These are phyloP conservation scores for Calosoma granatense DNA, from an alignment of 1,140 invertebrate species.

Conservation along the genomic window DNA sequence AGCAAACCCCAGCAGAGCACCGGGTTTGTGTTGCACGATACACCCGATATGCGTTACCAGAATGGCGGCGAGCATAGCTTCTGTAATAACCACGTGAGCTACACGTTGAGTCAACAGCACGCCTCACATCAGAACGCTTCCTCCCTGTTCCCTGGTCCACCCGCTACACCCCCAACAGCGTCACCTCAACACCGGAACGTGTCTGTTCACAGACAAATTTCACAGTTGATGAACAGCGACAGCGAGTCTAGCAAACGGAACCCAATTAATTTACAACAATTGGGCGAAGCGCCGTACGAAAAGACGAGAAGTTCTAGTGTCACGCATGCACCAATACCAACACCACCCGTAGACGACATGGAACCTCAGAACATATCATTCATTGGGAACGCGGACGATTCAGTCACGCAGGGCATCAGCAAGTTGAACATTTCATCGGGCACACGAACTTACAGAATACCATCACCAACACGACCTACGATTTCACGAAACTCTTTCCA, in stretches of 20 bases:
- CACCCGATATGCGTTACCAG: slow-evolving; percentile 23
- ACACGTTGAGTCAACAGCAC: slow-evolving; percentile 32
- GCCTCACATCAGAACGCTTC: slow-evolving; percentile 24
- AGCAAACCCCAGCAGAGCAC: slow-evolving; percentile 23
- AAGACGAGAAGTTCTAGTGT: slow-evolving; percentile 28
- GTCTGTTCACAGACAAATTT: slow-evolving; percentile 32
- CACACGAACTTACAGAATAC: slow-evolving; percentile 76
- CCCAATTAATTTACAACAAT: slow-evolving; percentile 34
- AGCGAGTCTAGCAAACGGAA: slow-evolving; percentile 17
- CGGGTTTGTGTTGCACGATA: slow-evolving; percentile 30
- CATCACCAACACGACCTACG: slow-evolving; percentile 65
- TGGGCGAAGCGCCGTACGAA: slow-evolving; percentile 27
- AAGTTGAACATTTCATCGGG: slow-evolving; percentile 75
- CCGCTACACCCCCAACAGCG: slow-evolving; percentile 30
- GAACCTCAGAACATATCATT: slow-evolving; percentile 88
- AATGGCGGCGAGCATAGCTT: slow-evolving; percentile 28
- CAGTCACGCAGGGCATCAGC: slow-evolving; percentile 39
- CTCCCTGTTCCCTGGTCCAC: slow-evolving; percentile 32
- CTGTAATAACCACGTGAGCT: slow-evolving; percentile 25
- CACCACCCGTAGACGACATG: slow-evolving; percentile 67
- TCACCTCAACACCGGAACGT: slow-evolving; percentile 31
- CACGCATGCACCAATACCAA: slow-evolving; percentile 48
- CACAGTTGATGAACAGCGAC: slow-evolving; percentile 31
- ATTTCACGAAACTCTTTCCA: slow-evolving; percentile 63
- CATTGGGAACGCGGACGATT: slow-evolving; percentile 56